phyloP scores from a whole-genome alignment of 2,113 vertebrate genomes.

The Laticauda laticaudata region DNA sequence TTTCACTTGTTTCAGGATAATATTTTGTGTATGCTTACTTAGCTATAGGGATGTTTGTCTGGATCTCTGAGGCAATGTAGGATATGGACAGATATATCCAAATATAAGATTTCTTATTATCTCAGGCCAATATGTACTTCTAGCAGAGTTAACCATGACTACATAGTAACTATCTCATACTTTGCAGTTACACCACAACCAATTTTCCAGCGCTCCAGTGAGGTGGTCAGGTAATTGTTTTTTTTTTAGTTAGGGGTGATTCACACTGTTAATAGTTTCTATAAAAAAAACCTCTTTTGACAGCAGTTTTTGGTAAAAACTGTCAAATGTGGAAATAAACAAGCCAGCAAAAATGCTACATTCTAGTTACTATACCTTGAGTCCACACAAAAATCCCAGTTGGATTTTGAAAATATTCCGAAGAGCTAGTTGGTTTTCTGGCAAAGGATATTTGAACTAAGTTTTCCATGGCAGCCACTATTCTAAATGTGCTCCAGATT shows the following conservation, averaged over 20 bases:
- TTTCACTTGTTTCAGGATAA: not conserved
- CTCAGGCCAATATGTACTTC: not conserved
- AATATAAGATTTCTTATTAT: not conserved
- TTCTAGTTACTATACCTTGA: not conserved
- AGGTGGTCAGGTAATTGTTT: conserved; percentile 67
- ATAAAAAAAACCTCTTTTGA: not conserved
- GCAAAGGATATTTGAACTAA: not conserved
- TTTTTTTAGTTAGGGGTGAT: not conserved
- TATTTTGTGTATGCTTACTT: not conserved
- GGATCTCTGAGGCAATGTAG: not conserved
- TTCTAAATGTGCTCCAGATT: not conserved
- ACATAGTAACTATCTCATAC: not conserved
- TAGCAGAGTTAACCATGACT: not conserved
- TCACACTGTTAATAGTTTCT: not conserved
- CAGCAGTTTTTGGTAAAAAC: not conserved
- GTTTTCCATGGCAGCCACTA: not conserved
- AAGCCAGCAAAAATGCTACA: not conserved
- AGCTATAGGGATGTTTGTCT: not conserved
- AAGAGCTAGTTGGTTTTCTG: not conserved
- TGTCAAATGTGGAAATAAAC: not conserved
- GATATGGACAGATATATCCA: not conserved
- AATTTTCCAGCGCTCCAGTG: conserved; percentile 62
- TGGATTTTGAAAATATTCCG: not conserved
- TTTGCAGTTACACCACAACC: conserved; percentile 74
- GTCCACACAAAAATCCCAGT: not conserved